Base-by-base conservation (phyloP, 2,888 invertebrate genomes). In the Xylota sylvarum region DNA sequence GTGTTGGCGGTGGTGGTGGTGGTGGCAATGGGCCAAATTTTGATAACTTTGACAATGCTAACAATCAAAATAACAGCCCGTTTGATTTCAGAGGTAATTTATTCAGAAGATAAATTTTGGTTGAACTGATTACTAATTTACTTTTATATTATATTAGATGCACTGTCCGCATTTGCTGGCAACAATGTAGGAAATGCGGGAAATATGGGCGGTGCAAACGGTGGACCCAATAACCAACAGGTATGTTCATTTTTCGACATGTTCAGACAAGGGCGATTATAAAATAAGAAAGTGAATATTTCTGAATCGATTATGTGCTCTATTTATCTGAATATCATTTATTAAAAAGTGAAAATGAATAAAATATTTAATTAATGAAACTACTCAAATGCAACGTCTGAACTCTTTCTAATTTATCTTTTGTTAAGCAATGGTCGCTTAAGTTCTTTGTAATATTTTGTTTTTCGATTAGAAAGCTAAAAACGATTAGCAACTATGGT, bases 31-130 rank as follows among this genome's bases (percentile, higher is more conserved):
- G 81, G 0, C 79, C 88, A 6, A 89, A 88, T 69, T 89, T 89
- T 65, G 90, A 91, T 52, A 90, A 90, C 74, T 90, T 90, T 27
- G 89, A 89, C 3, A 74, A 82, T 32, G 72, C 67, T 23, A 87
- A 77, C 19, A 77, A 69, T 27, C 88, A 55, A 56, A 83, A 56
- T 84, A 91, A 89, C 70, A 90, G 91, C 2, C 90, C 91, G 43
- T 92, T 92, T 77, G 92, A 92, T 50, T 91, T 92, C 35, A 88
- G 92, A 89, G 91, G 92, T 92, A 89, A 89, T 17, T 0, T 30
- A 74, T 10, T 46, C 2, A 46, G 56, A 30, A 40, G 27, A 32
- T 5, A 58, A 6, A 56, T 19, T 32, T 62, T 48, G n/a, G 9
- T 55, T 52, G 6, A 56, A 46, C 9, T 2, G 12, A 40, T 40